Conservation (phyloP, 2,888 invertebrate species). For the Muschampia plurimacula region DNA sequence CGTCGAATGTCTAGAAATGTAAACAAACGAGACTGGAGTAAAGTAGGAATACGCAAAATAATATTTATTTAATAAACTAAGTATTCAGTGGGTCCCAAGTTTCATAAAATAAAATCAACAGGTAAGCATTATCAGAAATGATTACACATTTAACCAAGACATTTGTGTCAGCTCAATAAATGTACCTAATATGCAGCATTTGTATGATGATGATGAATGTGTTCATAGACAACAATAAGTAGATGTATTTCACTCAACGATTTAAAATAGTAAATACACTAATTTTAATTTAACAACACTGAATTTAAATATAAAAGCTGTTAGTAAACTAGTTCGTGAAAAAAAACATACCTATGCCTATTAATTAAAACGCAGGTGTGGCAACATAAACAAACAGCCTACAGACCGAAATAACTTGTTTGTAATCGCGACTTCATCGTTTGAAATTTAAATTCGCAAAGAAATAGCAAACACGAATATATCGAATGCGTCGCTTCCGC, state of each 20-base stretch:
- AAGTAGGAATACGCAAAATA: not conserved
- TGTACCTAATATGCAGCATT: no score
- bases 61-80: not conserved
- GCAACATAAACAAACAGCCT: constrained; percentile 9
- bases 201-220: not conserved
- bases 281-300: not conserved
- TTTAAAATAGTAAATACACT: not conserved
- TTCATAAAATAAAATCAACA: not conserved
- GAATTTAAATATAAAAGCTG: not conserved
- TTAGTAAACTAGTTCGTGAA: constrained; percentile 6
- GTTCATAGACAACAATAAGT: not conserved
- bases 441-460: constrained; percentile 46
- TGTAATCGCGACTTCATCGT: constrained; percentile 33
- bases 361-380: constrained; percentile 19
- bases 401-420: constrained; percentile 22
- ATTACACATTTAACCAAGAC: no score
- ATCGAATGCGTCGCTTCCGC: constrained; percentile 50
- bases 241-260: not conserved
- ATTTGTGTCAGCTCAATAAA: no score
- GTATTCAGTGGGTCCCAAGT: no score
- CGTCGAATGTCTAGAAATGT: not conserved
- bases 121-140: not conserved
- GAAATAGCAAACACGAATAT: constrained; percentile 44
- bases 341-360: constrained; percentile 13
- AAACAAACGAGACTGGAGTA: not conserved